Base-by-base conservation (phyloP, 1,140 invertebrate genomes). In the Sminthurinus signatus region DNA sequence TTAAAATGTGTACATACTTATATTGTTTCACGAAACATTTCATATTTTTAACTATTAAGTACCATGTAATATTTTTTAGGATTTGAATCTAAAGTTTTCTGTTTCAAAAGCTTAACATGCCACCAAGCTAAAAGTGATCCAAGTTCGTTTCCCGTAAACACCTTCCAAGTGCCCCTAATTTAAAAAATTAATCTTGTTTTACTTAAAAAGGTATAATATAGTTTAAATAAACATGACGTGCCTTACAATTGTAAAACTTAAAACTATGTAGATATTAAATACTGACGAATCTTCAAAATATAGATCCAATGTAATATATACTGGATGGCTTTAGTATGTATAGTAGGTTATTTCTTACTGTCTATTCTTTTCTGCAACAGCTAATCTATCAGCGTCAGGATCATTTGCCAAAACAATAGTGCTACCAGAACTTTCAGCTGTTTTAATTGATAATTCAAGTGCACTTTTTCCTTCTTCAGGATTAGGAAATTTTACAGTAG, bases 111-210 rank as follows among this genome's bases (percentile, higher is more conserved):
- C 32, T 36, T 15, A 36, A 36, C 5, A 36, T 5, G 76, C 95
- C 95, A 99, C 92, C 93, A 98, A 14, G 93, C 94, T 0, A 99
- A 77, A n/a, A 99, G 75, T 2, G 91, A 86, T 0, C 95, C 97
- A 67, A 96, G 81, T 79, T 99, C 95, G 77, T 99, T 99, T 29
- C 97, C 97, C 56, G 82, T 88, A 75, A 98, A 98, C 12, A 98
- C 82, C 73, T 89, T 87, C 92, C 95, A 99, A 60, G 85, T 79
- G 1, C 82, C 84, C 71, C 83, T 86, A 70, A 65, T n/a, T n/a
- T n/a, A n/a, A n/a, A n/a, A n/a, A n/a, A n/a, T n/a, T n/a, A n/a
- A n/a, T n/a, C n/a, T n/a, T n/a, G n/a, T n/a, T n/a, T n/a, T n/a
- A n/a, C n/a, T n/a, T n/a, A n/a, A n/a, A n/a, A n/a, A n/a, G n/a